phyloP scores from a whole-genome alignment of 1,140 invertebrate species.

The Drosophila santomea region DNA sequence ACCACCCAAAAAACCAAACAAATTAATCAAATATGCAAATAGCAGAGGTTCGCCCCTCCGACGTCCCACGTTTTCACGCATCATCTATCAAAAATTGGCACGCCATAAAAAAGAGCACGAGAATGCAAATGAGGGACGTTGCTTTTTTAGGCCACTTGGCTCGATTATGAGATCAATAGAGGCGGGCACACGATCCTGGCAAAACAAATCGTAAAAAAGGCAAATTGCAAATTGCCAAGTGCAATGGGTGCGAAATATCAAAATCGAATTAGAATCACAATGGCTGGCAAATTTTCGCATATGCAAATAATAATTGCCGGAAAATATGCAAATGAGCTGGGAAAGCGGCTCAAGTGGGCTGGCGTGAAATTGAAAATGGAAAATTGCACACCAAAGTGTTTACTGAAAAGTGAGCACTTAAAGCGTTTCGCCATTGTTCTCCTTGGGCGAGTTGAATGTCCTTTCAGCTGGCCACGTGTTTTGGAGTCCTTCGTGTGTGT shows the following conservation, averaged over 20 bases:
- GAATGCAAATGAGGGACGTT: constrained; percentile 59
- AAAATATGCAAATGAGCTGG: constrained; percentile 77
- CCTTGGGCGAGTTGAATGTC: constrained; percentile 62
- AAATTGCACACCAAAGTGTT: constrained; percentile 26
- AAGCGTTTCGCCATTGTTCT: constrained; percentile 26
- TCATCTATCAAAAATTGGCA: constrained; percentile 80
- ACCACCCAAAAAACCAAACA: constrained; percentile 76
- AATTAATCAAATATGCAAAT: constrained; percentile 82
- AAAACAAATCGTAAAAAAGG: constrained; percentile 79
- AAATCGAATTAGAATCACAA: constrained; percentile 70
- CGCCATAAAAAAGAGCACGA: constrained; percentile 63
- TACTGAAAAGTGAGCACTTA: constrained; percentile 3
- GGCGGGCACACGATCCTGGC: constrained; percentile 35
- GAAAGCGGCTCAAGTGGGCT: not conserved
- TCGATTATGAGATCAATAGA: constrained; percentile 78
- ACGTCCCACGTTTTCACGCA: constrained; percentile 60
- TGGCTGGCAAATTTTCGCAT: constrained; percentile 53
- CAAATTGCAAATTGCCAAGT: constrained; percentile 61
- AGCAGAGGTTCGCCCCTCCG: constrained; percentile 19
- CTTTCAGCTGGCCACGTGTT: constrained; percentile 22
- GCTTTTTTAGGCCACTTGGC: constrained; percentile 37
- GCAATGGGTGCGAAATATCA: constrained; percentile 69
- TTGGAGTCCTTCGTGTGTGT: constrained; percentile 9
- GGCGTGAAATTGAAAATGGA: constrained; percentile 43
- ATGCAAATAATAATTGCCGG: constrained; percentile 76